Evolutionary conservation across 2,888 invertebrate species (phyloP).

Genomic region (Nephrotoma appendiculata): DNA sequence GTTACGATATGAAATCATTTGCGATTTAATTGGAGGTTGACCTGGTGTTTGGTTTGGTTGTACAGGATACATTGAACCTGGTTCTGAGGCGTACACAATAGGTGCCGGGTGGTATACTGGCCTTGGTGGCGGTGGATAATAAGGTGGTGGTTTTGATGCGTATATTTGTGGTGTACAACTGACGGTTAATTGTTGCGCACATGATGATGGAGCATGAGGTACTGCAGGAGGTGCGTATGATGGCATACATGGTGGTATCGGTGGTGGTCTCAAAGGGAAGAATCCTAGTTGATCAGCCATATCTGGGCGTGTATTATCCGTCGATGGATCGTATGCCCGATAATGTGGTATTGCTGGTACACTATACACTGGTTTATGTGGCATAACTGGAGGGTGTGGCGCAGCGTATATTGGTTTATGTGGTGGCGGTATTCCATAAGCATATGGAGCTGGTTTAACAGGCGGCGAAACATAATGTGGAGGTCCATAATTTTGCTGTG

Average conservation of each 20-base stretch:
- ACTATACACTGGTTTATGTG: not conserved
- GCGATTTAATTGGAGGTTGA: not conserved
- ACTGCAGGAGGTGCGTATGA: not conserved
- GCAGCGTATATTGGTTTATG: not conserved
- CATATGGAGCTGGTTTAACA: not conserved
- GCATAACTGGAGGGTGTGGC: not conserved
- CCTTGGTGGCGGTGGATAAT: not conserved
- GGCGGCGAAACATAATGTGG: not conserved
- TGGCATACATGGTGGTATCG: too few species aligned
- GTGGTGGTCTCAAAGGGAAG: too few species aligned
- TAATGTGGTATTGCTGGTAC: not conserved
- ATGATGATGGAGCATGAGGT: not conserved
- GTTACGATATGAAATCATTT: not conserved
- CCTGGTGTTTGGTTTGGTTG: not conserved
- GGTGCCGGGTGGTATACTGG: not conserved
- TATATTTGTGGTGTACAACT: not conserved
- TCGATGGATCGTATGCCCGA: not conserved
- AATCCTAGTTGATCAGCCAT: not conserved
- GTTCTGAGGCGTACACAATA: not conserved
- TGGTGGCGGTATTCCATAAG: not conserved
- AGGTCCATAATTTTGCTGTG: not conserved
- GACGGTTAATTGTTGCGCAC: not conserved
- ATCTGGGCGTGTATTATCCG: not conserved
- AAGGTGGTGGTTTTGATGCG: not conserved
- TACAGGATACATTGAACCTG: not conserved